Base-by-base conservation (phyloP, 1,140 invertebrate genomes). In the Bombus pascuorum region DNA sequence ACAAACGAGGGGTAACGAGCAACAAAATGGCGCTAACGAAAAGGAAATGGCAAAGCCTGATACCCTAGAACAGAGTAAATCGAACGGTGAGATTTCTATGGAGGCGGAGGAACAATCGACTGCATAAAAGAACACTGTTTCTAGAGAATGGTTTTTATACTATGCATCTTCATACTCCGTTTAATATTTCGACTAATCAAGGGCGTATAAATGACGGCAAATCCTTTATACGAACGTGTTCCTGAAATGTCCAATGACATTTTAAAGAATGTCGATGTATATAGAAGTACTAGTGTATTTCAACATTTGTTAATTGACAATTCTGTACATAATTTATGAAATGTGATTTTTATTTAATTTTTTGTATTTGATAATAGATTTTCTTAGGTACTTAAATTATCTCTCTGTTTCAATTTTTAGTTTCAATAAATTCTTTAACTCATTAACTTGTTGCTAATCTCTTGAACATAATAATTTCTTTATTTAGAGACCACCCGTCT, bases 91-190 rank as follows among this genome's bases (percentile, higher is more conserved):
- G 68, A 62, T 90, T 32, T n/a, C 82, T 13, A 22, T 12, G 44
- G 66, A 75, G 15, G 42, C 66, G 25, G 39, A 83, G 62, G 84
- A 80, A 25, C n/a, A 34, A n/a, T 34, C 80, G 42, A 86, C 78
- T 44, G 85, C 84, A 76, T 90, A 89, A 81, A 84, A 70, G 28
- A 66, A 39, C 59, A 32, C 42, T 39, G 25, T 62, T 68, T 86
- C 39, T 72, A 32, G 66, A n/a, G 34, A 86, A 72, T 78, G 74
- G 68, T 89, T 83, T 86, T 86, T 86, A 81, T 86, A 86, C 32
- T 74, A 76, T 42, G 75, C 81, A 82, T 57, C 42, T 53, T 76
- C 12, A 34, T 44, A 68, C 39, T 71, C 22, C 57, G 78, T 86
- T 75, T 59, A 76, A 89, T 75, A 83, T 77, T 68, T 68, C 68